Evolutionary conservation across 2,113 vertebrate species (phyloP).

Genomic region (Oryzias curvinotus): DNA sequence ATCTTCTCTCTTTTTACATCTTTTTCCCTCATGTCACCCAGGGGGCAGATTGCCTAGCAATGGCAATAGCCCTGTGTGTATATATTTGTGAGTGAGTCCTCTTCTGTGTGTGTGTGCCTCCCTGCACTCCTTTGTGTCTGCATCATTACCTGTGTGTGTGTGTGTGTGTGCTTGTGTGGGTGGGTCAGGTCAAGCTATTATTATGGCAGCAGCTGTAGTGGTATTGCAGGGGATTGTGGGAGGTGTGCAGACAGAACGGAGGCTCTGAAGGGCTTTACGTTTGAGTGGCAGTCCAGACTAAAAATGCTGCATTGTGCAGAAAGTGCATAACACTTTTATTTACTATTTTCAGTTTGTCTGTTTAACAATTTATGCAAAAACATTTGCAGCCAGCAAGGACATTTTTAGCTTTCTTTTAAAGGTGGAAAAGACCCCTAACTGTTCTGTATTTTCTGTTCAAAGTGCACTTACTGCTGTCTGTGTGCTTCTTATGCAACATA

Average conservation of each 20-base stretch:
- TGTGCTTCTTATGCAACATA: too few relatives aligned
- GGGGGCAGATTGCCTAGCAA: constrained; percentile 55
- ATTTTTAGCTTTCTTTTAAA: neutral
- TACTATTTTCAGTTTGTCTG: neutral
- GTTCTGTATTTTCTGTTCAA: too few relatives aligned
- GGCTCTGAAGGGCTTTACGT: constrained; percentile 53
- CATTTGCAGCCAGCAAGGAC: neutral
- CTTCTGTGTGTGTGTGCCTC: constrained; percentile 14
- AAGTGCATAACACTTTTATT: neutral
- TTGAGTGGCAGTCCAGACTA: constrained; percentile 45
- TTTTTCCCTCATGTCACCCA: constrained; percentile 21
- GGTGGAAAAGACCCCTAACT: too few relatives aligned
- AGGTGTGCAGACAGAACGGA: constrained; percentile 45
- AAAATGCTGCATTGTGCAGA: constrained; percentile 26
- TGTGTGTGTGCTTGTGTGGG: constrained; percentile 10
- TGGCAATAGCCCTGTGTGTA: constrained; percentile 45
- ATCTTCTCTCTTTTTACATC: neutral
- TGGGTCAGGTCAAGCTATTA: constrained; percentile 71
- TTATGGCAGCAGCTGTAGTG: constrained; percentile 60
- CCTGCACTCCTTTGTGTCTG: neutral
- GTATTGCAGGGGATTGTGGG: constrained; percentile 64
- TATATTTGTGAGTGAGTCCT: constrained; percentile 3
- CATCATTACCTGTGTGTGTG: constrained; percentile 6
- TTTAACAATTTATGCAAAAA: neutral
- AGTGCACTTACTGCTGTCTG: too few relatives aligned